Evolutionary conservation across 2,113 vertebrate genomes (phyloP).

Genomic region (Serinus canaria): DNA sequence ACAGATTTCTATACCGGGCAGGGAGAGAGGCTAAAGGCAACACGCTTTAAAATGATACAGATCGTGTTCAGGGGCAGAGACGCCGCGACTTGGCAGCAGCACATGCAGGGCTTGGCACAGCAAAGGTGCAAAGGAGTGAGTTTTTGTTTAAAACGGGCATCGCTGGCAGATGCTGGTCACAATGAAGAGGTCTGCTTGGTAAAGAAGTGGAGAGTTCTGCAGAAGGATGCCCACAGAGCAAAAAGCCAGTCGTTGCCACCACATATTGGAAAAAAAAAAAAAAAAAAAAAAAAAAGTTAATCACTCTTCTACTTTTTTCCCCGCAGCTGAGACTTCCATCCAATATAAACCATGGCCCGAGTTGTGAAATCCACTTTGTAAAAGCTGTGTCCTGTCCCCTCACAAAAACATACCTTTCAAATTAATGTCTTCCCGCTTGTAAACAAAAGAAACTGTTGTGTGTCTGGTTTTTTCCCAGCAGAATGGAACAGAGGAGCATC

Average conservation of each 20-base stretch:
- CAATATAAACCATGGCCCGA: neutral
- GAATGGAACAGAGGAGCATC: constrained; percentile 87
- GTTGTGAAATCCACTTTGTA: neutral
- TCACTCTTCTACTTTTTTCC: neutral
- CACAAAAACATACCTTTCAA: constrained; percentile 25
- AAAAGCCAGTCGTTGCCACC: neutral
- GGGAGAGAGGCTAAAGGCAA: constrained; percentile 46
- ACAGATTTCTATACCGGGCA: constrained; percentile 47
- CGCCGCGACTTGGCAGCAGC: neutral
- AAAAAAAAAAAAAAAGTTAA: constrained; percentile 1
- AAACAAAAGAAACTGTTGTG: constrained; percentile 51
- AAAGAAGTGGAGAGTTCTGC: neutral
- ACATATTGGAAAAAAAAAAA: neutral
- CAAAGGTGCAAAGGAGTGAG: constrained; percentile 28
- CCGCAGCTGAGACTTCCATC: neutral
- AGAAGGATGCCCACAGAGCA: constrained; percentile 8
- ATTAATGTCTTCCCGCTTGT: constrained; percentile 10
- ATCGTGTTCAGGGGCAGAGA: constrained; percentile 37
- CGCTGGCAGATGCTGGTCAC: neutral
- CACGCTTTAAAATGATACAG: constrained; percentile 46
- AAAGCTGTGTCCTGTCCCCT: constrained; percentile 29
- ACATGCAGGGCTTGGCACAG: neutral
- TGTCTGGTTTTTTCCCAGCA: constrained; percentile 71
- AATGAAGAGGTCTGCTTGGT: neutral
- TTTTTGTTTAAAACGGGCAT: constrained; percentile 2